Conservation (phyloP, 2,113 vertebrate species). For the Apus apus region DNA sequence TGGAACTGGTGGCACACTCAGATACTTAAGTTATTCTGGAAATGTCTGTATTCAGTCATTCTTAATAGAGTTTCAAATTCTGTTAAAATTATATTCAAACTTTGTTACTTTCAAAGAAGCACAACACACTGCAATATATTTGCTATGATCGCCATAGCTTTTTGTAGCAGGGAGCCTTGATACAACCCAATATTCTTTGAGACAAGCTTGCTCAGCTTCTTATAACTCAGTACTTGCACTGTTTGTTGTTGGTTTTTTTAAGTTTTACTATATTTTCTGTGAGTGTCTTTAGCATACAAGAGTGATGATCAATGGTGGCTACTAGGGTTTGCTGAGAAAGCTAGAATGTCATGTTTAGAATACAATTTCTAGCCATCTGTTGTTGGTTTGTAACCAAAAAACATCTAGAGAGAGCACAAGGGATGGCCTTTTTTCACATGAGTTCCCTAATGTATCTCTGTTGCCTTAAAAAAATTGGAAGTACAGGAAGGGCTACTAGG, state of each 20-base stretch:
- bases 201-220: background rate
- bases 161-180: background rate
- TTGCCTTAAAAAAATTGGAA: background rate
- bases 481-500: background rate
- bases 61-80: background rate
- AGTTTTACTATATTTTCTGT: background rate
- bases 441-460: background rate
- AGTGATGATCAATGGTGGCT: fast-evolving
- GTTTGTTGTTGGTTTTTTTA: background rate
- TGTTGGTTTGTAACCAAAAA: background rate
- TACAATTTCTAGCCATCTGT: background rate
- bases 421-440: background rate
- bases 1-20: background rate
- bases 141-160: background rate
- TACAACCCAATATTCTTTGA: background rate
- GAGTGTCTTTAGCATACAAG: background rate
- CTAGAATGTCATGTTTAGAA: background rate
- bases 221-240: background rate
- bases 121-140: background rate
- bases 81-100: background rate
- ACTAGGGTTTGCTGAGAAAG: background rate
- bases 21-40: background rate
- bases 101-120: background rate
- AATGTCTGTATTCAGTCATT: background rate
- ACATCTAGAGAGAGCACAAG: background rate